Conservation (phyloP, 2,797 vertebrate species). For the Enteromius unitaeniatus region DNA sequence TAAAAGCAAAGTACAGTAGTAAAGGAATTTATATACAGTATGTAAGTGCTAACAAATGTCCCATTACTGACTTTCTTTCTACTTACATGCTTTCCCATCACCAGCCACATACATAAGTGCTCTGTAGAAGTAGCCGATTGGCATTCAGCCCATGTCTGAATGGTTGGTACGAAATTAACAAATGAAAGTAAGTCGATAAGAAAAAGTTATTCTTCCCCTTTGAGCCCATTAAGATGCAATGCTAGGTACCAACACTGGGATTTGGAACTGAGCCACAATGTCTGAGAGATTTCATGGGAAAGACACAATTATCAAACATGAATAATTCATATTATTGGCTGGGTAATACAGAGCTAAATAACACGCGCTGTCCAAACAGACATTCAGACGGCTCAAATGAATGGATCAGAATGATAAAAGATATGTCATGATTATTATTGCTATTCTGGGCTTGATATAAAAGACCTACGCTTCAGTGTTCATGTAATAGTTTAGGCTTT, state of each 20-base stretch:
- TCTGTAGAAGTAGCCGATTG: neutral
- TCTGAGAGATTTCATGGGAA: slow-evolving; percentile 16
- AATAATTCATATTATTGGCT: slow-evolving; percentile 38
- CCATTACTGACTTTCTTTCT: neutral
- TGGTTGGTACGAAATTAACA: slow-evolving; percentile 21
- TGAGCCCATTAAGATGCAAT: slow-evolving; percentile 32
- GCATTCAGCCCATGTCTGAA: neutral
- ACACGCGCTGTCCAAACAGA: neutral
- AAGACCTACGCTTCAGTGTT: neutral
- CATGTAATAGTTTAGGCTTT: neutral
- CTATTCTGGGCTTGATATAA: neutral
- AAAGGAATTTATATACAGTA: neutral
- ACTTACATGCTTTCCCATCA: neutral
- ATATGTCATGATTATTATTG: neutral
- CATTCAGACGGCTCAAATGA: neutral
- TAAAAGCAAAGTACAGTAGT: neutral
- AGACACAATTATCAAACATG: slow-evolving; percentile 15
- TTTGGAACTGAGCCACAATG: slow-evolving; percentile 26
- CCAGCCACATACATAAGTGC: neutral
- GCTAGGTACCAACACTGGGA: slow-evolving; percentile 6
- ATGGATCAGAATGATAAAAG: slow-evolving; percentile 2
- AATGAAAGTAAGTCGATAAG: slow-evolving; percentile 41
- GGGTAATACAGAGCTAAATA: neutral
- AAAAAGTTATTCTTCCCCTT: slow-evolving; percentile 33
- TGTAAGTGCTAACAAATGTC: neutral